Evolutionary conservation across 2,888 invertebrate genomes (phyloP).

Genomic region (Alcis repandata): DNA sequence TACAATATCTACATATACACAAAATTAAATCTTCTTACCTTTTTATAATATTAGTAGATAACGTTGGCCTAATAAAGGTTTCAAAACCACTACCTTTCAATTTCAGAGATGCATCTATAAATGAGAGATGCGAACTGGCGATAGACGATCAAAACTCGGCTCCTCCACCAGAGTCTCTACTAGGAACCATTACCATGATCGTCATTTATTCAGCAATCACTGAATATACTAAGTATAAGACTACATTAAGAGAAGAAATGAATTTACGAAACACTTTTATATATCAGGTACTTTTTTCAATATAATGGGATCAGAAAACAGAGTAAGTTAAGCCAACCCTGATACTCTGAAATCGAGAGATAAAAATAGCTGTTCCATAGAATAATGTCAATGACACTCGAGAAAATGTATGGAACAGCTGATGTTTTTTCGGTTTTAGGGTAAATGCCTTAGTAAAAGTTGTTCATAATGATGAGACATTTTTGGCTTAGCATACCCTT

Average conservation of each 20-base stretch:
- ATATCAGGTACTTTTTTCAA: conserved; percentile 68
- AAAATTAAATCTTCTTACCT: not conserved
- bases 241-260: conserved; percentile 71
- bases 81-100: not conserved
- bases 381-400: too few species aligned
- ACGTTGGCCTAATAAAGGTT: not conserved
- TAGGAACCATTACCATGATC: conserved; percentile 70
- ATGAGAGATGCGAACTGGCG: conserved; percentile 66
- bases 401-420: too few species aligned
- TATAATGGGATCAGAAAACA: not conserved
- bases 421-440: too few species aligned
- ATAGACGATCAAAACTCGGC: conserved; percentile 65
- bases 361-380: too few species aligned
- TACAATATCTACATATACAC: too few species aligned
- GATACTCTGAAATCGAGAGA: too few species aligned
- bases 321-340: too few species aligned
- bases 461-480: too few species aligned
- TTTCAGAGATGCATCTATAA: conserved; percentile 63
- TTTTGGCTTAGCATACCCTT: too few species aligned
- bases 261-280: conserved; percentile 85
- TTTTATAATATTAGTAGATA: not conserved
- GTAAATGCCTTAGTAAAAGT: too few species aligned
- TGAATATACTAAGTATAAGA: conserved; percentile 82
- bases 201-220: conserved; percentile 82
- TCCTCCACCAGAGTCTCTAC: conserved; percentile 49